Evolutionary conservation across 1,140 invertebrate species (phyloP).

Genomic region (Zeugodacus cucurbitae): DNA sequence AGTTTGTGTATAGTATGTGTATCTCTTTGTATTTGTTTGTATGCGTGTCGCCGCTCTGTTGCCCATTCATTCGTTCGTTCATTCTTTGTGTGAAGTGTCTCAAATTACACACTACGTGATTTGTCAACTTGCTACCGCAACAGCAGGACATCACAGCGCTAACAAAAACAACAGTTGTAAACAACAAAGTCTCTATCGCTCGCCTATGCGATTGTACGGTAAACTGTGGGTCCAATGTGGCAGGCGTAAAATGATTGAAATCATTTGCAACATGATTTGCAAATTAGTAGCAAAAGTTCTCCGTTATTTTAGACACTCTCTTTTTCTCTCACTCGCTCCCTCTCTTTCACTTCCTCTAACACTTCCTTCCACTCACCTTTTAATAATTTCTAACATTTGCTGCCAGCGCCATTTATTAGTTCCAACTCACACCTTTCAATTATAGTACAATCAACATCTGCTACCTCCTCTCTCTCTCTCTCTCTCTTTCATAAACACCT

Average conservation of each 20-base stretch:
- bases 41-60: not conserved
- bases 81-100: constrained; percentile 7
- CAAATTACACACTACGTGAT: constrained; percentile 31
- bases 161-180: not conserved
- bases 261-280: constrained; percentile 27
- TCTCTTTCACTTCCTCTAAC: too few relatives aligned
- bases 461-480: not conserved
- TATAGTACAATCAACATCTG: too few relatives aligned
- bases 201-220: not conserved
- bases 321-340: too few relatives aligned
- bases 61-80: not conserved
- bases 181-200: not conserved
- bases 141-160: not conserved
- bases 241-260: constrained; percentile 5
- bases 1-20: not conserved
- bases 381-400: not conserved
- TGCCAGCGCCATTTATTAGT: too few relatives aligned
- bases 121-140: constrained; percentile 11
- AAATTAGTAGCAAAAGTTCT: constrained; percentile 26
- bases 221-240: not conserved
- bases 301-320: not conserved
- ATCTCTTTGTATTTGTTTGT: not conserved
- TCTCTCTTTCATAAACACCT: not conserved
- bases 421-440: not conserved
- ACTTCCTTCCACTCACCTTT: not conserved